A percentile compares a stretch with the other conserved stretches of the same genome.
phyloP scores from a whole-genome alignment of 2,888 invertebrate genomes.

The Capitulum mitella region DNA sequence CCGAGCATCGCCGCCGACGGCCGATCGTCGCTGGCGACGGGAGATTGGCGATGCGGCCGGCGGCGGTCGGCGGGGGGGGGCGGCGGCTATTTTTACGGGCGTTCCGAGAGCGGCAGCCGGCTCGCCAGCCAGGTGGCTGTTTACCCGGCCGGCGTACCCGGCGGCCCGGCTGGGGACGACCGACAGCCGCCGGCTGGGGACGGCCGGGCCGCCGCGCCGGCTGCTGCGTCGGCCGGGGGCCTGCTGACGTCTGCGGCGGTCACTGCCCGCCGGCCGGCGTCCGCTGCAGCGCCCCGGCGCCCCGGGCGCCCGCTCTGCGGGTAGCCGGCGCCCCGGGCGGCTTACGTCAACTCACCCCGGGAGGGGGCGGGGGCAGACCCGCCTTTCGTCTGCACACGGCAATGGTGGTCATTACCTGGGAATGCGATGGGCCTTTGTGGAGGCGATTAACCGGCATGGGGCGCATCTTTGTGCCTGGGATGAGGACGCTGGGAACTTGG shows the following conservation, averaged over 20 bases:
- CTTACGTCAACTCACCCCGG: too few relatives aligned
- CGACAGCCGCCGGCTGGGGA: too few relatives aligned
- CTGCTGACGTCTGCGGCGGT: too few relatives aligned
- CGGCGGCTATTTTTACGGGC: not conserved
- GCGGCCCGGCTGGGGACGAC: too few relatives aligned
- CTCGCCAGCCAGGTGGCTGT: not conserved
- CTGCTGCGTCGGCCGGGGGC: too few relatives aligned
- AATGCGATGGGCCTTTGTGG: not conserved
- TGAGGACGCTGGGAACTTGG: too few relatives aligned
- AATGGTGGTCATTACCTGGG: not conserved
- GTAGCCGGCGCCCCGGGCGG: not conserved
- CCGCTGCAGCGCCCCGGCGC: not conserved
- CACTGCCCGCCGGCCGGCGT: not conserved
- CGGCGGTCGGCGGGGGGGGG: not conserved
- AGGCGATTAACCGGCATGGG: not conserved
- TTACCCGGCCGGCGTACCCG: not conserved
- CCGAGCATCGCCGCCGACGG: too few relatives aligned
- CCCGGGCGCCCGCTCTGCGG: not conserved
- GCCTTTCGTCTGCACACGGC: not conserved
- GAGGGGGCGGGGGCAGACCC: too few relatives aligned
- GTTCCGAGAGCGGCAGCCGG: not conserved
- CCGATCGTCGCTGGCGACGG: not conserved
- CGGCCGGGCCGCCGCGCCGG: too few relatives aligned
- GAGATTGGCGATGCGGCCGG: not conserved
- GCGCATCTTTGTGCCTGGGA: not conserved